phyloP scores from a whole-genome alignment of 2,888 invertebrate species.

The Drosophila diplacantha region DNA sequence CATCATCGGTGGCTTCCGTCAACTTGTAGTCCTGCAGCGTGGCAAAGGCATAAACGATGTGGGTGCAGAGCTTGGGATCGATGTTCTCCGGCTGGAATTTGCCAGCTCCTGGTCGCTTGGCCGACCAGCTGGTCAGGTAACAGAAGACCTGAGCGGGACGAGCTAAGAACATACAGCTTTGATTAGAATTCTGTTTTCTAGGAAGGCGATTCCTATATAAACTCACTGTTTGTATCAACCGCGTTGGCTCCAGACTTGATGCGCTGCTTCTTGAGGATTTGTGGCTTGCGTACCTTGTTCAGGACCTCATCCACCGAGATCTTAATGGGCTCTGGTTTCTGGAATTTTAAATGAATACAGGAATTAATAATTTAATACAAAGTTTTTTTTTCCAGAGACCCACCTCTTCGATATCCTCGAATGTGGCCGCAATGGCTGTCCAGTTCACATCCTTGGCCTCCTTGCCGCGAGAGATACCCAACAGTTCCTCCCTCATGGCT shows the following conservation, averaged over 20 bases:
- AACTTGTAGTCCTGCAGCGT: conserved; percentile 91
- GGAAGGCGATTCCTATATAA: fast-evolving
- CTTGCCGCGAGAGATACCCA: conserved; percentile 89
- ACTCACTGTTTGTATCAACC: conserved; percentile 83
- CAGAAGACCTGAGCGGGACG: conserved; percentile 93
- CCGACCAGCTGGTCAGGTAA: conserved; percentile 97
- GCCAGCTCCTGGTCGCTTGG: conserved; percentile 91
- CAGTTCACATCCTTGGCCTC: conserved; percentile 92
- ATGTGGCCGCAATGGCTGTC: conserved; percentile 86
- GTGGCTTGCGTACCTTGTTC: conserved; percentile 83
- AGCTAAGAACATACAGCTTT: conserved; percentile 78
- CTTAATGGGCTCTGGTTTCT: conserved; percentile 87
- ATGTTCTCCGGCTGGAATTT: conserved; percentile 94
- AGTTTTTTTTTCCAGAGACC: neutral
- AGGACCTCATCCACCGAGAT: conserved; percentile 86
- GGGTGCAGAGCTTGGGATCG: conserved; percentile 93
- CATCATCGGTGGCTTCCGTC: conserved; percentile 88
- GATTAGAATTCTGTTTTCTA: neutral
- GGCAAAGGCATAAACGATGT: conserved; percentile 96
- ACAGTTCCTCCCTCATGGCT: conserved; percentile 93
- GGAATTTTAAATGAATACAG: neutral
- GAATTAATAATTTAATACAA: too few relatives aligned
- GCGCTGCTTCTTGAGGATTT: conserved; percentile 79
- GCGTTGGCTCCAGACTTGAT: conserved; percentile 79
- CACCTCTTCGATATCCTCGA: conserved; percentile 77